Base-by-base conservation (phyloP, 2,888 invertebrate species). In the Pogonocherus hispidulus region DNA sequence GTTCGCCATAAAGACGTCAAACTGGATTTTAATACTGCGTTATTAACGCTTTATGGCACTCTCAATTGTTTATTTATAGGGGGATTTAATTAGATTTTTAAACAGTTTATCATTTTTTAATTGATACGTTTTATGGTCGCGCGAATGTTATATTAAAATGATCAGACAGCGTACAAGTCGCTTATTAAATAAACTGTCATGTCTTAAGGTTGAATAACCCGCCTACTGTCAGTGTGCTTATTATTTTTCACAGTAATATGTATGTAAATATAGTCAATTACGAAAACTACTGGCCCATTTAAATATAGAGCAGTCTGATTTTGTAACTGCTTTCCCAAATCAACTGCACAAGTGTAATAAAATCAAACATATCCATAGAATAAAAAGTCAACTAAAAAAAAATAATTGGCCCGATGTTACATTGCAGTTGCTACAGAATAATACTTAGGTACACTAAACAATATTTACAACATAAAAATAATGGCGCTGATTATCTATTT, bases 1-100 rank as follows among this genome's bases (percentile, higher is more conserved):
- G 69, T 70, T 75, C 67, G 69, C 70, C 74, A 71, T 78, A 76
- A 78, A 78, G 75, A 72, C 74, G 77, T 77, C 76, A 75, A 70
- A 73, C 72, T 74, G 73, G 70, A 74, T 76, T 76, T 77, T 74
- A 76, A 76, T 76, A 69, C 62, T 56, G 67, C 67, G 41, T 76
- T 72, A 77, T 76, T 74, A 73, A 73, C 66, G 72, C 71, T 76
- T 76, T 76, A 75, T 71, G 66, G 67, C 65, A 60, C 68, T 56
- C 70, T 74, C 71, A 73, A 75, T 74, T 66, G 57, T 67, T 64
- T 71, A 68, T 70, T 70, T 66, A 74, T 68, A 69, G 66, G 59
- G 57, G 49, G 59, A 59, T 65, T 74, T 70, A 66, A 69, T 69
- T 69, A 56, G 57, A 65, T 66, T 66, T 66, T 69, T 57, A 46